These are phyloP conservation scores for Euproctis similis DNA, from an alignment of 2,888 invertebrate genomes.

Conservation along the genomic window DNA sequence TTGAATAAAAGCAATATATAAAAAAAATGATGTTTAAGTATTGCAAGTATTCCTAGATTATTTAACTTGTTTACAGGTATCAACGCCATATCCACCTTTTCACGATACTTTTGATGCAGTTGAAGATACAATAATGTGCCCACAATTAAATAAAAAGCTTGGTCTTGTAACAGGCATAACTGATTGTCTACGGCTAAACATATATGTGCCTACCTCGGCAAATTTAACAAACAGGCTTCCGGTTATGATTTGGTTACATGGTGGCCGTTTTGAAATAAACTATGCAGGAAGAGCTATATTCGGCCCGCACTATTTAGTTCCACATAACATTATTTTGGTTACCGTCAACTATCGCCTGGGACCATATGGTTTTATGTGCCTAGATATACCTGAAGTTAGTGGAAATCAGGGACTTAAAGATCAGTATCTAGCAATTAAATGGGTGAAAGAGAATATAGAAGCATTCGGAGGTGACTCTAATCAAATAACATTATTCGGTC, in stretches of 20 bases:
- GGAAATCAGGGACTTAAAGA: slow-evolving; percentile 30
- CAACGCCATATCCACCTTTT: slow-evolving; percentile 3
- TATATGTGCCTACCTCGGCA: slow-evolving; percentile 5
- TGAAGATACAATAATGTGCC: slow-evolving; percentile 5
- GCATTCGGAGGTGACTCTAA: slow-evolving; percentile 25
- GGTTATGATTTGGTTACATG: slow-evolving; percentile 7
- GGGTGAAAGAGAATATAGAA: slow-evolving; percentile 25
- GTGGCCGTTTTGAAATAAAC: slow-evolving; percentile 3
- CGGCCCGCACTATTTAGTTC: slow-evolving; percentile 11
- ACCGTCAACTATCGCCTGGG: slow-evolving; percentile 24
- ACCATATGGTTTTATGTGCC: slow-evolving; percentile 27
- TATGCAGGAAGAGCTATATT: neutral
- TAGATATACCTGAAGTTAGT: slow-evolving; percentile 17
- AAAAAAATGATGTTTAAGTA: too few relatives aligned
- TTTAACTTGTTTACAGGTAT: slow-evolving; percentile 1
- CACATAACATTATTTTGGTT: slow-evolving; percentile 21
- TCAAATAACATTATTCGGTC: slow-evolving; percentile 25
- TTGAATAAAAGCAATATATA: too few relatives aligned
- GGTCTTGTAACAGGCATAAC: slow-evolving; percentile 2
- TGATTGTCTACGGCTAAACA: slow-evolving; percentile 6
- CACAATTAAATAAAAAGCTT: slow-evolving; percentile 4
- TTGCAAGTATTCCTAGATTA: too few relatives aligned
- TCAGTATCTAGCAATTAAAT: slow-evolving; percentile 22
- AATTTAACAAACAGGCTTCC: slow-evolving; percentile 1
- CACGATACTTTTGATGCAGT: slow-evolving; percentile 6